Conservation (phyloP, 2,888 invertebrate species). For the Nomada hirtipes region DNA sequence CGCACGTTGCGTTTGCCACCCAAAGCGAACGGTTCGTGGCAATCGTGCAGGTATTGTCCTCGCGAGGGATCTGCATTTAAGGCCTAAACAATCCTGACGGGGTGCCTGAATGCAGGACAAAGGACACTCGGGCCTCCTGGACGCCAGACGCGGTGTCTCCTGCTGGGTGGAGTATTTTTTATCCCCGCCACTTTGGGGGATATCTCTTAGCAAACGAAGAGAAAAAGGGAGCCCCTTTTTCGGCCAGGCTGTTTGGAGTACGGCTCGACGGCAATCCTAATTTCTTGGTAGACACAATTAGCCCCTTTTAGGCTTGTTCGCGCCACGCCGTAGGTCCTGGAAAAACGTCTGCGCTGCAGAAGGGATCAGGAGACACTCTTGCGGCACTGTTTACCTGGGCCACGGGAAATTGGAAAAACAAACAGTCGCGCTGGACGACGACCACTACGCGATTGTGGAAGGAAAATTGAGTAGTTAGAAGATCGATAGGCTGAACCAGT, state of each 20-base stretch:
- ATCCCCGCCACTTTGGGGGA: slow-evolving; percentile 14
- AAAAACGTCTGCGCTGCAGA: not conserved
- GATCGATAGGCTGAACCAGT: slow-evolving; percentile 50
- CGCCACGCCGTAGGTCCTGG: slow-evolving; percentile 31
- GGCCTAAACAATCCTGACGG: slow-evolving; percentile 74
- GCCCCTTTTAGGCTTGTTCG: slow-evolving; percentile 60
- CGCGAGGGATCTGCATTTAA: slow-evolving; percentile 76
- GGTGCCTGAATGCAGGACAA: slow-evolving; percentile 63
- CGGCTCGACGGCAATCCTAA: slow-evolving; percentile 64
- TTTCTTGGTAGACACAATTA: slow-evolving; percentile 72
- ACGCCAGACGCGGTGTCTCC: slow-evolving; percentile 54
- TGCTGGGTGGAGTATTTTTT: slow-evolving; percentile 60
- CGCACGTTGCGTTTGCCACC: slow-evolving; percentile 76
- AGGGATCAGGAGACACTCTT: no score
- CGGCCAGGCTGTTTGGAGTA: slow-evolving; percentile 64
- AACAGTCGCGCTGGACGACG: slow-evolving; percentile 53
- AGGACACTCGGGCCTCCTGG: slow-evolving; percentile 51
- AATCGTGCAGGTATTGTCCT: slow-evolving; percentile 57
- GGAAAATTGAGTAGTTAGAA: slow-evolving; percentile 70
- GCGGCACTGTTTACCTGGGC: slow-evolving; percentile 61
- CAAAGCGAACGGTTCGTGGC: slow-evolving; percentile 60
- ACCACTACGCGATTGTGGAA: slow-evolving; percentile 22
- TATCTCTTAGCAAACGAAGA: slow-evolving; percentile 46
- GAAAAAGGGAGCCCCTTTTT: slow-evolving; percentile 24
- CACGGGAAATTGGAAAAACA: slow-evolving; percentile 74